Evolutionary conservation across 2,113 vertebrate genomes (phyloP), one percentile per base, ranked within the genome.

Genomic region (Arothron firmamentum): DNA sequence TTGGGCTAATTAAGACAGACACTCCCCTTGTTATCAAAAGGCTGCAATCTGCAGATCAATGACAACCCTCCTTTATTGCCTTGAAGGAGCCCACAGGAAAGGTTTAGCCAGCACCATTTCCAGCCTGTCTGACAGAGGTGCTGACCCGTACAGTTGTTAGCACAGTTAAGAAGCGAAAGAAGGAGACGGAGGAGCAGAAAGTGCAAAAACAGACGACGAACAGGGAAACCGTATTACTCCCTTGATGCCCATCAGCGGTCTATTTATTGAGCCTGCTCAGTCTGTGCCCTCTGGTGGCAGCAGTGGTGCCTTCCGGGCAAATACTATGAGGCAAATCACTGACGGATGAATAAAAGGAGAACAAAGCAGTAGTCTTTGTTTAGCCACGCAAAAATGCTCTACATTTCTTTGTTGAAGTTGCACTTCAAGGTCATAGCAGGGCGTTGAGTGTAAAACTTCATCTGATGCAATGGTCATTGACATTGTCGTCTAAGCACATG

Each of bases 171-270:
- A 54, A 34, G 63, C 59, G 55, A 70, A 75, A 59, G 9, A 53
- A 19, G 67, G 74, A 49, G 64, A 77, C 43, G 60, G 71, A 77
- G 47, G 63, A 60, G 34, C 45, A 47, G 43, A 10, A 56, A 43
- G 55, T 64, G 67, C 57, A 81, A 82, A 85, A 70, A 81, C 60
- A 77, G 77, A 74, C 67, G 77, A 80, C 58, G 59, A 46, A 74
- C 21, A 45, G 52, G 42, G 49, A 80, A 81, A 75, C 6, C 1
- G 61, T 34, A 31, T 60, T 72, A 71, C 58, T 63, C 56, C 69
- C 80, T 64, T 71, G 76, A 75, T 80, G 79, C 65, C 70, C 74
- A 79, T 81, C 65, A 83, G 77, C 72, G 75, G 74, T 85, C 81
- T 69, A 76, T 34, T 73, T 49, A 66, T 77, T 76, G 65, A 64